phyloP scores from a whole-genome alignment of 2,113 vertebrate genomes.

The Tenebrosternarchus preto region DNA sequence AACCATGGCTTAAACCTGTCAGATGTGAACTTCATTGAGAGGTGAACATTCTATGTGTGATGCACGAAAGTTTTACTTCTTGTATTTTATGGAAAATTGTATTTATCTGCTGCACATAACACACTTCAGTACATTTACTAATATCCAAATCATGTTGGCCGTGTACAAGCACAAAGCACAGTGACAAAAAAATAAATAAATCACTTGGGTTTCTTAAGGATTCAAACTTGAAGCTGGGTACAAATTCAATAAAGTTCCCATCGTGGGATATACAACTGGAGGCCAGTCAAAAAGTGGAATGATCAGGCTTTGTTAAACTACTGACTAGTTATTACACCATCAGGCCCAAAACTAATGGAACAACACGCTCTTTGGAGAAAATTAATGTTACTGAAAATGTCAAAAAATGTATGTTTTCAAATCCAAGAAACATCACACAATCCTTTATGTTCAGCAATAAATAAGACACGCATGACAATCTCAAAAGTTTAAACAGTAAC shows the following conservation, averaged over 20 bases:
- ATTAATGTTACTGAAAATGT: not conserved
- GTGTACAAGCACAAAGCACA: constrained; percentile 22
- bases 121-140: constrained; percentile 23
- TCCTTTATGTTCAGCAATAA: constrained; percentile 28
- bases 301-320: constrained; percentile 14
- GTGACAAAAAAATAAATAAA: constrained; percentile 28
- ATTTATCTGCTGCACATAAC: constrained; percentile 32
- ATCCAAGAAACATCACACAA: constrained; percentile 2
- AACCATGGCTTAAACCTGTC: not conserved
- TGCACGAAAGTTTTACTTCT: constrained; percentile 36
- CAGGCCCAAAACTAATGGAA: not conserved
- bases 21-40: too few species aligned
- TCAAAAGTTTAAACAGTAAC: constrained; percentile 22
- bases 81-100: not conserved
- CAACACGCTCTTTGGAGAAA: not conserved
- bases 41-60: not conserved
- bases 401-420: not conserved
- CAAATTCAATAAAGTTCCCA: not conserved
- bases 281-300: constrained; percentile 4
- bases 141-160: constrained; percentile 18
- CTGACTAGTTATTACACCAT: not conserved
- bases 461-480: constrained; percentile 6
- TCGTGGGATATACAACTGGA: not conserved
- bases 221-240: not conserved
- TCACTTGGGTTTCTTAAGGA: not conserved